Evolutionary conservation across 2,888 invertebrate species (phyloP).

Genomic region (Melanchra persicariae): DNA sequence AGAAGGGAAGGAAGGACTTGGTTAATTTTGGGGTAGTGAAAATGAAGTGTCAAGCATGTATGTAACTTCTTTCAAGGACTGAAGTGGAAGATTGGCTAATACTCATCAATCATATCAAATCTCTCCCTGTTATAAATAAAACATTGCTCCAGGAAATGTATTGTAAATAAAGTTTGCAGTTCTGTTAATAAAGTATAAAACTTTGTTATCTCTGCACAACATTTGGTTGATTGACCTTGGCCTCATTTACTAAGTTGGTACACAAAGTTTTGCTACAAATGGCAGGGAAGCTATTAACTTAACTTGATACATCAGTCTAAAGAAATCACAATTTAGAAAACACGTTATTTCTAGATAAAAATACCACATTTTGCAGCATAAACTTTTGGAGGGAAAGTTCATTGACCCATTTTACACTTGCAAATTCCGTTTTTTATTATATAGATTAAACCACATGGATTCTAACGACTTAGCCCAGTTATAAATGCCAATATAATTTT

Average conservation of each 20-base stretch:
- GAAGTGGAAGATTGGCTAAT: background rate
- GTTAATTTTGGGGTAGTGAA: background rate
- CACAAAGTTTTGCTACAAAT: constrained; percentile 7
- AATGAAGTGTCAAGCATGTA: background rate
- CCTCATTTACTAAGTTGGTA: constrained; percentile 18
- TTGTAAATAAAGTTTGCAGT: background rate
- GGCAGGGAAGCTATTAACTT: background rate
- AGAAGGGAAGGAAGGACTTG: constrained; percentile 66
- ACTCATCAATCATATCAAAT: rapidly evolving
- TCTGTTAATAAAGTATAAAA: background rate
- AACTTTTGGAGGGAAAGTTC: constrained; percentile 83
- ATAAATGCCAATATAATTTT: constrained; percentile 3
- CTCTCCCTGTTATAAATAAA: background rate
- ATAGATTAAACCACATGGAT: constrained; percentile 34
- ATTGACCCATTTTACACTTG: constrained; percentile 70
- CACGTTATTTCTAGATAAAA: constrained; percentile 4
- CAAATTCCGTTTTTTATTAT: constrained; percentile 23
- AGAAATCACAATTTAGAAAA: background rate
- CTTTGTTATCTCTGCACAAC: constrained; percentile 33
- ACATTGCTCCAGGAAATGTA: background rate
- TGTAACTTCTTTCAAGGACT: background rate
- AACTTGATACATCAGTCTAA: background rate
- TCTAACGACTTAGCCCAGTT: background rate
- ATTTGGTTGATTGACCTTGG: constrained; percentile 47
- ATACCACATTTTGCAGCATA: constrained; percentile 23